Conservation (phyloP, 2,113 vertebrate species). For the Neotoma lepida region DNA sequence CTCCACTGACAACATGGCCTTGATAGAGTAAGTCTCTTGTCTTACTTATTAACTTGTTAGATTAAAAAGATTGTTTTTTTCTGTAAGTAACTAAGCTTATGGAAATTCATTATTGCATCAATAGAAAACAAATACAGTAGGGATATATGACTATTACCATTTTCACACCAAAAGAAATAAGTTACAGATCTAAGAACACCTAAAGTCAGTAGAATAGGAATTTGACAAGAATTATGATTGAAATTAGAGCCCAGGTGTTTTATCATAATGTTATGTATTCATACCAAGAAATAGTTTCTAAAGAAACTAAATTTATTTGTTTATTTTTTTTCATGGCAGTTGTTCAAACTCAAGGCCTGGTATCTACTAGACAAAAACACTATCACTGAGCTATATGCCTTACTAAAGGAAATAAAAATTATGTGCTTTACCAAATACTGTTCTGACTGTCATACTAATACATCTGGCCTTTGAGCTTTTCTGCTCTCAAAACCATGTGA, state of each 20-base stretch:
- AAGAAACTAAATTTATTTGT: not conserved
- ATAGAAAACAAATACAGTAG: not conserved
- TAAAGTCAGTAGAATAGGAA: not conserved
- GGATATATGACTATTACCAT: not conserved
- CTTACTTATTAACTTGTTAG: not conserved
- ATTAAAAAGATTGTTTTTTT: too few species aligned
- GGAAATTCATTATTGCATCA: too few species aligned
- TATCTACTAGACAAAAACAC: not conserved
- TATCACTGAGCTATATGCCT: not conserved
- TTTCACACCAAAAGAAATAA: not conserved
- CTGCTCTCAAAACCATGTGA: not conserved
- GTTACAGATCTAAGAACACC: not conserved
- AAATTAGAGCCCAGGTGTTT: not conserved
- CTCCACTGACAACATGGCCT: not conserved
- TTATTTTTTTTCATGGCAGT: not conserved
- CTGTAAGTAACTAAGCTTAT: too few species aligned
- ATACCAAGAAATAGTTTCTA: not conserved
- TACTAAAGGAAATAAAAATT: not conserved
- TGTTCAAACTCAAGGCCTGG: not conserved
- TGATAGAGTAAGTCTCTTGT: slow-evolving; percentile 18
- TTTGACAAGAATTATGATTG: not conserved
- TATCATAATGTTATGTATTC: not conserved
- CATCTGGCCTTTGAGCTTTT: slow-evolving; percentile 20
- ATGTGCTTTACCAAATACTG: not conserved
- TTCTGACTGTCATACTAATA: not conserved